Conservation (phyloP, 1,140 invertebrate genomes). For the Grapholita molesta region DNA sequence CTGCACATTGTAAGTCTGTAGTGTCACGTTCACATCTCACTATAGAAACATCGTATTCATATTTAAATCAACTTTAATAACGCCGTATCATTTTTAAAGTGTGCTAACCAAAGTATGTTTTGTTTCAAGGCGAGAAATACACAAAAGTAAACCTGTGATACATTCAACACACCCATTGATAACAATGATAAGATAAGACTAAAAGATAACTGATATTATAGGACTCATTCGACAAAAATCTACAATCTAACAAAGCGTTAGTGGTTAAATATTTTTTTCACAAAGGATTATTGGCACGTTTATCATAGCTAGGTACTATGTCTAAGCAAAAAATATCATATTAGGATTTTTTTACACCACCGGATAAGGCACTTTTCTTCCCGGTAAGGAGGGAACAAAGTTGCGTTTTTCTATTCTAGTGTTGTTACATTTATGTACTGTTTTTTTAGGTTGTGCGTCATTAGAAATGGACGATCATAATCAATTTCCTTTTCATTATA, state of each 20-base stretch:
- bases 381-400: no score
- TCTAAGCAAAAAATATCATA: no score
- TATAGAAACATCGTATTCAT: neutral
- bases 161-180: constrained; percentile 58
- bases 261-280: no score
- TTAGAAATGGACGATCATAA: no score
- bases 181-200: constrained; percentile 66
- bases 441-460: no score
- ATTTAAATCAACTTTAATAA: neutral
- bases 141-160: constrained; percentile 35
- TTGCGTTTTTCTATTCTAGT: no score
- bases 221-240: neutral
- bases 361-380: no score
- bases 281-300: no score
- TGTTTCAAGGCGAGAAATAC: constrained; percentile 39
- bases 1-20: neutral
- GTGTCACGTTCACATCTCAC: neutral
- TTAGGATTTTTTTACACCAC: no score
- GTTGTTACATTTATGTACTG: no score
- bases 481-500: no score
- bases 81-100: neutral
- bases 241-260: neutral
- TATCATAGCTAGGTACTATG: neutral
- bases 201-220: constrained; percentile 44
- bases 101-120: constrained; percentile 14